These are phyloP conservation scores for Cydia amplana DNA, from an alignment of 1,140 invertebrate species.

Conservation along the genomic window DNA sequence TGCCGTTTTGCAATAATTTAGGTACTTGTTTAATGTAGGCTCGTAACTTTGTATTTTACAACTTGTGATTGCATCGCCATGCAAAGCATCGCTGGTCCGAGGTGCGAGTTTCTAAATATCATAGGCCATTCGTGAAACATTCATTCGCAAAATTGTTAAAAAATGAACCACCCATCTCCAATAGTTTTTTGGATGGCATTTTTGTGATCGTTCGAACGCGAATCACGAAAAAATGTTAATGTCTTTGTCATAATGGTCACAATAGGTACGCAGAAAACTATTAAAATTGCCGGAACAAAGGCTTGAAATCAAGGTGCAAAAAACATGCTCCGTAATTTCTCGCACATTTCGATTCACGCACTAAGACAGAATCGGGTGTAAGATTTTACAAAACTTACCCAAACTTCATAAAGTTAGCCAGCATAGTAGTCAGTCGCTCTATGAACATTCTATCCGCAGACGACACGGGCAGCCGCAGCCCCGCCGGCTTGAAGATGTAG, in stretches of 20 bases:
- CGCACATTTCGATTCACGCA: not conserved
- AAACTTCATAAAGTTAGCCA: slow-evolving; percentile 67
- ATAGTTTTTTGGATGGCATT: no score
- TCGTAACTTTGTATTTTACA: not conserved
- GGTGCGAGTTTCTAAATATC: not conserved
- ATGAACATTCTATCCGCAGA: slow-evolving; percentile 52
- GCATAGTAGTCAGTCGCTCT: slow-evolving; percentile 54
- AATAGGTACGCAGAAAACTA: no score
- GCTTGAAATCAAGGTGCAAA: no score
- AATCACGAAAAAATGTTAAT: no score
- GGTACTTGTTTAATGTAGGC: not conserved
- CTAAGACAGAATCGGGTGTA: not conserved
- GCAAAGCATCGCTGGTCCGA: not conserved
- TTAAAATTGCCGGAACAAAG: no score
- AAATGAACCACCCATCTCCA: no score
- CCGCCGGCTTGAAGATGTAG: slow-evolving; percentile 66
- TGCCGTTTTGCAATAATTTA: not conserved
- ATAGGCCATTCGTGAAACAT: not conserved
- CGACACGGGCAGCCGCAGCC: slow-evolving; percentile 50
- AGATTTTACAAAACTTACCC: slow-evolving; percentile 52
- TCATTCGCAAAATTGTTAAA: no score
- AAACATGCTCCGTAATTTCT: no score
- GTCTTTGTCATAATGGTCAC: no score
- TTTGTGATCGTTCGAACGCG: no score
- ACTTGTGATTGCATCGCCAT: not conserved